These are phyloP conservation scores for Melipona bicolor DNA, from an alignment of 2,888 invertebrate species.

Conservation along the genomic window DNA sequence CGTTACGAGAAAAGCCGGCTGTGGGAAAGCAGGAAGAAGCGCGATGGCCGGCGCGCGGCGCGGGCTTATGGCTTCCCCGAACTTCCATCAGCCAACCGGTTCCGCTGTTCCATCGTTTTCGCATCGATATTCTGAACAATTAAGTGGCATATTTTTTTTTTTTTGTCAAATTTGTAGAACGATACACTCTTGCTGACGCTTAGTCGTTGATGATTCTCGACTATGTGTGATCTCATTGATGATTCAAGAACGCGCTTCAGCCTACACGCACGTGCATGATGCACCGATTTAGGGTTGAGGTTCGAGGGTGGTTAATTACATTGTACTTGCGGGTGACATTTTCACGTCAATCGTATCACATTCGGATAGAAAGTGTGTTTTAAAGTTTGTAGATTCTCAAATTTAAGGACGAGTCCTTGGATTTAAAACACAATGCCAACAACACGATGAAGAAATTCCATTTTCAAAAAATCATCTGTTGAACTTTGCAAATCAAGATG, in stretches of 20 bases:
- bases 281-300: not conserved
- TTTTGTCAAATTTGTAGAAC: not conserved
- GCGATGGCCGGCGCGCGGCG: not conserved
- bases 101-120: conserved; percentile 17
- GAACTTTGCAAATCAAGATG: not conserved
- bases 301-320: conserved; percentile 6
- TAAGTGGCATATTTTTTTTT: not conserved
- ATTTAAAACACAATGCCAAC: too few species aligned
- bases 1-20: conserved; percentile 57
- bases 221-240: conserved; percentile 25
- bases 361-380: not conserved
- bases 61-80: conserved; percentile 61
- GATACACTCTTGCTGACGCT: not conserved
- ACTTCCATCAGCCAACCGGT: conserved; percentile 40
- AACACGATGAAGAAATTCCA: too few species aligned
- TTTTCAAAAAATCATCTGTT: too few species aligned
- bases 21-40: conserved; percentile 62
- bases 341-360: not conserved
- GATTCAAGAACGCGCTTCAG: conserved; percentile 62
- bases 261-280: conserved; percentile 37
- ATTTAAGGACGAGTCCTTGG: too few species aligned
- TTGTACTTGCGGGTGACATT: conserved; percentile 44
- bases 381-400: not conserved
- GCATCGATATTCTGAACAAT: conserved; percentile 39
- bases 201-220: not conserved